Conservation (phyloP, 2,113 vertebrate genomes). For the Probosciger aterrimus region DNA sequence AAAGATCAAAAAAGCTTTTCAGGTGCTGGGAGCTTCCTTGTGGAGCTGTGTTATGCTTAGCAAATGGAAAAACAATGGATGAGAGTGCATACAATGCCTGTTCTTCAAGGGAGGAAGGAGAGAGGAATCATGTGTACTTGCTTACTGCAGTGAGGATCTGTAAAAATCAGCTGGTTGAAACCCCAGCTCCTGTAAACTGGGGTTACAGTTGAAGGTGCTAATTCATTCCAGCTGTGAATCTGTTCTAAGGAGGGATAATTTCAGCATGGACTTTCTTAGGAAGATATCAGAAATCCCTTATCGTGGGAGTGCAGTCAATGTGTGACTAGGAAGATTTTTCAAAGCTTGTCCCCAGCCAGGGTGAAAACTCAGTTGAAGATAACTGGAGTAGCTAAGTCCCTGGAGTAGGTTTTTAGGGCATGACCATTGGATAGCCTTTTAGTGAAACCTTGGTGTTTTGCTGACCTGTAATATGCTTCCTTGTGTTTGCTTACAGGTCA, state of each 20-base stretch:
- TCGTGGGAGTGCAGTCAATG: not conserved
- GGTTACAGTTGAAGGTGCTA: not conserved
- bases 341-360: not conserved
- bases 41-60: not conserved
- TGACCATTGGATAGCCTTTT: not conserved
- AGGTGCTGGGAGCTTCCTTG: not conserved
- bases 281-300: not conserved
- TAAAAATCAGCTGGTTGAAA: not conserved
- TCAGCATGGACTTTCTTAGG: not conserved
- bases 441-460: not conserved
- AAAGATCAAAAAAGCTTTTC: not conserved
- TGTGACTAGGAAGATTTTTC: not conserved
- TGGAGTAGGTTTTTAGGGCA: not conserved
- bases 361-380: not conserved
- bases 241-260: not conserved
- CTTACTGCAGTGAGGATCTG: not conserved
- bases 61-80: not conserved
- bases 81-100: accelerated
- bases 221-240: not conserved
- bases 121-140: not conserved
- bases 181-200: not conserved
- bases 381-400: not conserved
- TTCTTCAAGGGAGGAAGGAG: not conserved
- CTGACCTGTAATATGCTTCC: not conserved
- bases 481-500: not conserved